These are phyloP conservation scores for Limnephilus lunatus DNA, from an alignment of 2,888 invertebrate genomes.

Conservation along the genomic window DNA sequence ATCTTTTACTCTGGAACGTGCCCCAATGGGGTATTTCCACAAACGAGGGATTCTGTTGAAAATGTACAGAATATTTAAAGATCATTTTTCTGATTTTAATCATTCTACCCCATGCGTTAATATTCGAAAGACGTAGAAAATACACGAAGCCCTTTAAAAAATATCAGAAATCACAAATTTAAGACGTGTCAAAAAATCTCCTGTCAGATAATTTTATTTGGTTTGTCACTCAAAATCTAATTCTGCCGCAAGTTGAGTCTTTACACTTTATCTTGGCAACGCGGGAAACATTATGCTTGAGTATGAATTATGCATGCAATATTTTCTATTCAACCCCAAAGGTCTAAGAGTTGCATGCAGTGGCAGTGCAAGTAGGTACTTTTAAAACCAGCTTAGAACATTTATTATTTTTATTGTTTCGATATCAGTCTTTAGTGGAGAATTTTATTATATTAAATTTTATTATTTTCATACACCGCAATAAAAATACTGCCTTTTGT, in stretches of 20 bases:
- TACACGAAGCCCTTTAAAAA: not conserved
- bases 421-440: not conserved
- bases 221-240: not conserved
- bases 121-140: not conserved
- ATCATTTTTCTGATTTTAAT: no score
- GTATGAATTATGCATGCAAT: not conserved
- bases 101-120: not conserved
- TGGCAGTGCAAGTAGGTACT: not conserved
- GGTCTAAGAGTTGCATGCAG: not conserved
- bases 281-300: not conserved
- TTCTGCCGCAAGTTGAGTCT: not conserved
- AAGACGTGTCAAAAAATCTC: no score
- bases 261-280: not conserved
- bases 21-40: no score
- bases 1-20: no score
- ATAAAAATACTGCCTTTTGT: no score
- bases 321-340: not conserved
- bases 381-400: not conserved
- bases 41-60: no score
- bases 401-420: not conserved
- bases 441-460: no score
- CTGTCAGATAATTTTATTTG: no score
- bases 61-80: no score
- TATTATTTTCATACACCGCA: no score
- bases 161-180: no score